phyloP scores from a whole-genome alignment of 2,888 invertebrate species.

The Volucella inanis region DNA sequence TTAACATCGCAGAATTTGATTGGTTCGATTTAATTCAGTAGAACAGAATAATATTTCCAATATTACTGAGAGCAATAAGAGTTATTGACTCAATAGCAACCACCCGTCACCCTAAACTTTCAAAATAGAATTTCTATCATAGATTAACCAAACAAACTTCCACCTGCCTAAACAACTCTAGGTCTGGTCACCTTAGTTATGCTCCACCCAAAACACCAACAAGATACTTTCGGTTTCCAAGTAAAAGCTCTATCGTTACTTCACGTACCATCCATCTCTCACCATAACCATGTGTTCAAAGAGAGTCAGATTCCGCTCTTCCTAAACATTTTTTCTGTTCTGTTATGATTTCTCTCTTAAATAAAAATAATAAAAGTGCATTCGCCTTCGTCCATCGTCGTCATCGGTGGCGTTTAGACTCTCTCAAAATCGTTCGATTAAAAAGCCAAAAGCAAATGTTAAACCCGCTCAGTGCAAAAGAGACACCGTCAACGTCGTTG shows the following conservation, averaged over 20 bases:
- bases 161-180: conserved; percentile 11
- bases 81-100: too few species aligned
- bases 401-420: background rate
- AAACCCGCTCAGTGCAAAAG: conserved; percentile 66
- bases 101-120: too few species aligned
- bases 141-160: background rate
- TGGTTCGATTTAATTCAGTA: too few species aligned
- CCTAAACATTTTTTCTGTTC: conserved; percentile 30
- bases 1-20: too few species aligned
- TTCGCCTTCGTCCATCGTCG: conserved; percentile 35
- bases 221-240: conserved; percentile 22
- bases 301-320: conserved; percentile 9
- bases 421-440: conserved; percentile 44
- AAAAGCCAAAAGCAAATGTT: conserved; percentile 64
- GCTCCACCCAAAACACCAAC: conserved; percentile 46
- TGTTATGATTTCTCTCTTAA: conserved; percentile 42
- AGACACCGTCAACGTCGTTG: conserved; percentile 55
- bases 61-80: too few species aligned
- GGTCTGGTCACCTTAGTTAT: conserved; percentile 52
- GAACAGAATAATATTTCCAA: too few species aligned
- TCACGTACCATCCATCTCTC: background rate
- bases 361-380: conserved; percentile 21
- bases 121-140: background rate
- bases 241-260: conserved; percentile 49
- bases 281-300: conserved; percentile 26